Percentiles rank a stretch among this genome's conserved stretches.
These are phyloP conservation scores for Dendrocincla fuliginosa DNA, from an alignment of 2,797 vertebrate genomes.

Conservation along the genomic window DNA sequence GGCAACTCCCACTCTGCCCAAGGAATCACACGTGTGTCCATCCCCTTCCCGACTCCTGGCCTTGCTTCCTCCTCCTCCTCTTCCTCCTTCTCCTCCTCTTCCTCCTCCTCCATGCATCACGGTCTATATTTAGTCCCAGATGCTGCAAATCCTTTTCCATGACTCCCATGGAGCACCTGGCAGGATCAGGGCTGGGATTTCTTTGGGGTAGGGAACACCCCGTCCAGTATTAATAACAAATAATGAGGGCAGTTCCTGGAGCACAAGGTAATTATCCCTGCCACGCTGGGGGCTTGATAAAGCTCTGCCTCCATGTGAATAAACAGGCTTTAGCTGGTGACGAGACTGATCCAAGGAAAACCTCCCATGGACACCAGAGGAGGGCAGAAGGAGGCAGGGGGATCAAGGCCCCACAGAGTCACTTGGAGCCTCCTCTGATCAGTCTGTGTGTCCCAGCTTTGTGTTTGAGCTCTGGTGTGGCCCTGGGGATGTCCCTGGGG, in stretches of 20 bases:
- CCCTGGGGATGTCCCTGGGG: neutral
- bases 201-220: neutral
- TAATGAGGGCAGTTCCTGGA: neutral
- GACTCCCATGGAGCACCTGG: neutral
- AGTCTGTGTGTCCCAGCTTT: neutral
- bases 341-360: neutral
- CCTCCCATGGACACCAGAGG: neutral
- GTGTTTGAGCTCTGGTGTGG: neutral
- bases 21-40: neutral
- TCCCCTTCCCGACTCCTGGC: neutral
- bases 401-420: neutral
- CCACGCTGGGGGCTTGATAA: neutral
- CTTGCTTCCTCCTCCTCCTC: neutral
- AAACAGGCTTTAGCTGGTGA: fast-evolving
- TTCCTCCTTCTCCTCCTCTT: conserved; percentile 14
- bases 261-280: neutral
- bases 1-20: neutral
- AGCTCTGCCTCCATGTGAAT: neutral
- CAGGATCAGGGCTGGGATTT: neutral
- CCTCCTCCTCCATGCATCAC: neutral
- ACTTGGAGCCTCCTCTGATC: neutral
- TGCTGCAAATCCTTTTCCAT: neutral
- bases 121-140: neutral
- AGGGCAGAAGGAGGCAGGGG: conserved; percentile 31
- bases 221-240: neutral